phyloP scores from a whole-genome alignment of 2,888 invertebrate species.

The Meiosimyza decipiens region DNA sequence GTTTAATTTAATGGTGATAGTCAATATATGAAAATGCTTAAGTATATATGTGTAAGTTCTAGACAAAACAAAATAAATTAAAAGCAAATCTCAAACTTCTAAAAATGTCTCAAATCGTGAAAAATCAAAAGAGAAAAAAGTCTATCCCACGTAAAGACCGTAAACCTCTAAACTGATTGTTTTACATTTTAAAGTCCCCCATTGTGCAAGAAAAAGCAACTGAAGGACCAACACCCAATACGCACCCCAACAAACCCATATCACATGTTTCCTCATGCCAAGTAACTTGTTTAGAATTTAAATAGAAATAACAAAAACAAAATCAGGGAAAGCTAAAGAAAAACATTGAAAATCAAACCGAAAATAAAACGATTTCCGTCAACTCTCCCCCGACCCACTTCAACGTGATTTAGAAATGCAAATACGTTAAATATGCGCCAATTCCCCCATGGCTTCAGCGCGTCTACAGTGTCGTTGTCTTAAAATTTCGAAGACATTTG shows the following conservation, averaged over 20 bases:
- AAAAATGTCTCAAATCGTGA: too few relatives aligned
- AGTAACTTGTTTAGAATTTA: constrained; percentile 9
- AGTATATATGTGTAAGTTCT: too few relatives aligned
- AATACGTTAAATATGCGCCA: constrained; percentile 22
- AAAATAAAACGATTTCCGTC: constrained; percentile 19
- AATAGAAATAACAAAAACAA: constrained; percentile 19
- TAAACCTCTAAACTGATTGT: constrained; percentile 47
- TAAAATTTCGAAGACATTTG: background rate
- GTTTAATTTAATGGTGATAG: too few relatives aligned
- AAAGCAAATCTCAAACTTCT: too few relatives aligned
- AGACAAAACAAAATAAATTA: too few relatives aligned
- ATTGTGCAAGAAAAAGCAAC: background rate
- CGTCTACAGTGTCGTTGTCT: background rate
- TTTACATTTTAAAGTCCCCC: constrained; percentile 39
- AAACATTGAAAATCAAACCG: constrained; percentile 21
- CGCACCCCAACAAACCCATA: too few relatives aligned
- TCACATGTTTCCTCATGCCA: too few relatives aligned
- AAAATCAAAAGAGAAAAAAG: too few relatives aligned
- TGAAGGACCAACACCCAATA: too few relatives aligned
- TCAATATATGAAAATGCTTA: too few relatives aligned
- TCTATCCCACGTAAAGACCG: background rate
- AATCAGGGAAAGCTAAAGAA: constrained; percentile 3
- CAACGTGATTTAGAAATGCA: constrained; percentile 23
- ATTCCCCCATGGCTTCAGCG: constrained; percentile 2
- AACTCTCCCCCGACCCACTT: background rate